These are phyloP conservation scores for Stenopsyche tienmushanensis DNA, from an alignment of 1,140 invertebrate genomes.

Conservation along the genomic window DNA sequence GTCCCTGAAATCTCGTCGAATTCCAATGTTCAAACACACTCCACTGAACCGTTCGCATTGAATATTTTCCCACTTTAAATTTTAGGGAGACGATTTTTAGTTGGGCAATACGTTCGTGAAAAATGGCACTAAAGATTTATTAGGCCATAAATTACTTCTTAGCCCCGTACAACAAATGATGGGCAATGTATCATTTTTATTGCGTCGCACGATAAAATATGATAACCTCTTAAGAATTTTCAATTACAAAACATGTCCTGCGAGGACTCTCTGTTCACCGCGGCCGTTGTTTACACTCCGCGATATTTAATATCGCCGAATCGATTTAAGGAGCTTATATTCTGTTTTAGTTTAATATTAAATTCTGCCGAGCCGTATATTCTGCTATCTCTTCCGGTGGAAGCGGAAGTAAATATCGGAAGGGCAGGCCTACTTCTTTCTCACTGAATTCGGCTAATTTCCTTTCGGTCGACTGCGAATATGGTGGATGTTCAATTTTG, in stretches of 20 bases:
- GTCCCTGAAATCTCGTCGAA: no score
- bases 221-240: neutral
- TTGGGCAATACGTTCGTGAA: no score
- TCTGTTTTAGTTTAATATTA: neutral
- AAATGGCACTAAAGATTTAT: no score
- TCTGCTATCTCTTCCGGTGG: neutral
- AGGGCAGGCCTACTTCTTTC: neutral
- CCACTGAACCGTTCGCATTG: no score
- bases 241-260: neutral
- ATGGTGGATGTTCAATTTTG: neutral
- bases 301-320: neutral
- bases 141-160: no score
- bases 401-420: neutral
- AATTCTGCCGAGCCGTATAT: neutral
- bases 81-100: no score
- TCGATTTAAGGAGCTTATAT: neutral
- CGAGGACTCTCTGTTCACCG: no score
- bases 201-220: neutral
- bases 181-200: neutral
- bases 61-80: no score
- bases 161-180: no score
- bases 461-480: neutral
- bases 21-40: no score
- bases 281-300: no score
- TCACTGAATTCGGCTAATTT: neutral